These are phyloP conservation scores for Podarcis muralis DNA, from an alignment of 2,113 vertebrate species.

Conservation along the genomic window DNA sequence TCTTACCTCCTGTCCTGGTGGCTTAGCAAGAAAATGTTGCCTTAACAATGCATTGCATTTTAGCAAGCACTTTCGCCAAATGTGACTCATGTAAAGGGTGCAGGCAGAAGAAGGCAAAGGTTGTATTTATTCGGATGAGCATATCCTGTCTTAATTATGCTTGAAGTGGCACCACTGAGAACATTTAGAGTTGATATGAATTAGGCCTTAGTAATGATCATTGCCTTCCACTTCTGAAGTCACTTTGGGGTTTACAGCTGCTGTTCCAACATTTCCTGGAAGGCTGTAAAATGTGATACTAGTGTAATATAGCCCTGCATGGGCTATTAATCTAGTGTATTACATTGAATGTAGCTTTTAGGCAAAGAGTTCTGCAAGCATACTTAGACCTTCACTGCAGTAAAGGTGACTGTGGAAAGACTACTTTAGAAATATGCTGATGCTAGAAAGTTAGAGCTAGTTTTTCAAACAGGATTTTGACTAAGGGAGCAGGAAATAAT, in stretches of 20 bases:
- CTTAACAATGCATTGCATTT: background rate
- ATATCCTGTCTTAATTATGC: background rate
- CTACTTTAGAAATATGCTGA: background rate
- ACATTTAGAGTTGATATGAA: background rate
- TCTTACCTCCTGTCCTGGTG: background rate
- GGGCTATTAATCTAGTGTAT: background rate
- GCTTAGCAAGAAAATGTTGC: background rate
- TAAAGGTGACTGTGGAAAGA: background rate
- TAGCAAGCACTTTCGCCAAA: background rate
- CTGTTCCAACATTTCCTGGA: background rate
- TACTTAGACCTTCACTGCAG: fast-evolving
- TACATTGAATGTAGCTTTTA: slow-evolving; percentile 8
- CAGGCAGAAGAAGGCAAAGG: background rate
- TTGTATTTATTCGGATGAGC: background rate
- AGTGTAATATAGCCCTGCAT: fast-evolving
- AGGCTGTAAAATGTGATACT: background rate
- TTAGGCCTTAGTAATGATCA: background rate
- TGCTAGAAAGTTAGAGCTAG: background rate
- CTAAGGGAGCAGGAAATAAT: background rate
- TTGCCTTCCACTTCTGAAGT: fast-evolving
- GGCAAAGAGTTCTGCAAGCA: background rate
- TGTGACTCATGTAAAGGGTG: background rate
- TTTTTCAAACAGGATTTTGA: background rate
- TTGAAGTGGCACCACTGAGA: fast-evolving
- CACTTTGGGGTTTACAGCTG: background rate